A percentile compares a stretch with the other conserved stretches of the same genome.
phyloP scores from a whole-genome alignment of 2,797 vertebrate genomes.

The Microctenopoma lineatum region DNA sequence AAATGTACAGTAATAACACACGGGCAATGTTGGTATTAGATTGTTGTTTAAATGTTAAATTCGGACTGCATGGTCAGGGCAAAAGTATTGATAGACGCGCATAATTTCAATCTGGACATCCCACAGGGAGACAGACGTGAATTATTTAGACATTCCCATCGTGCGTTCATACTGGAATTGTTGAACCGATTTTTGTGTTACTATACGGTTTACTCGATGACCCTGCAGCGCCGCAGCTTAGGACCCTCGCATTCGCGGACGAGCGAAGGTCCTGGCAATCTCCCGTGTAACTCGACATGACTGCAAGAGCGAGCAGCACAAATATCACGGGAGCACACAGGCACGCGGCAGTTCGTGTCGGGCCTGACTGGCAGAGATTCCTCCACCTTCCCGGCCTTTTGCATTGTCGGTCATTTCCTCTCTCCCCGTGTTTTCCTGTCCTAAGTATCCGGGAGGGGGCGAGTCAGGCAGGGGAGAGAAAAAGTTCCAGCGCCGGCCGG shows the following conservation, averaged over 20 bases:
- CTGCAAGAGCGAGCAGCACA: not conserved
- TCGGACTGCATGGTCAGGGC: conserved; percentile 14
- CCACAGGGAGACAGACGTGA: conserved; percentile 41
- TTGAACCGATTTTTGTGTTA: not conserved
- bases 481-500: conserved; percentile 62
- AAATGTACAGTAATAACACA: not conserved
- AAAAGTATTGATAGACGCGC: conserved; percentile 18
- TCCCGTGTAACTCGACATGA: conserved; percentile 13
- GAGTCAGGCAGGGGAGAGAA: conserved; percentile 56
- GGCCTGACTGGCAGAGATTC: conserved; percentile 43
- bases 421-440: conserved; percentile 80
- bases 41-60: not conserved
- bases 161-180: not conserved
- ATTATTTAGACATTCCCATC: conserved; percentile 51
- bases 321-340: conserved; percentile 13
- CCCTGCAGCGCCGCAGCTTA: conserved; percentile 24
- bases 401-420: conserved; percentile 47
- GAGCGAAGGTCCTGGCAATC: conserved; percentile 8
- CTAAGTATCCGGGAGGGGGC: conserved; percentile 67
- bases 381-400: conserved; percentile 62
- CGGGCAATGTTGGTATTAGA: not conserved
- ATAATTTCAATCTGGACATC: conserved; percentile 46
- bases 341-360: conserved; percentile 4
- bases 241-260: conserved; percentile 24
- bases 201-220: not conserved